Evolutionary conservation across 2,888 invertebrate species (phyloP).

Genomic region (Callinectes sapidus): DNA sequence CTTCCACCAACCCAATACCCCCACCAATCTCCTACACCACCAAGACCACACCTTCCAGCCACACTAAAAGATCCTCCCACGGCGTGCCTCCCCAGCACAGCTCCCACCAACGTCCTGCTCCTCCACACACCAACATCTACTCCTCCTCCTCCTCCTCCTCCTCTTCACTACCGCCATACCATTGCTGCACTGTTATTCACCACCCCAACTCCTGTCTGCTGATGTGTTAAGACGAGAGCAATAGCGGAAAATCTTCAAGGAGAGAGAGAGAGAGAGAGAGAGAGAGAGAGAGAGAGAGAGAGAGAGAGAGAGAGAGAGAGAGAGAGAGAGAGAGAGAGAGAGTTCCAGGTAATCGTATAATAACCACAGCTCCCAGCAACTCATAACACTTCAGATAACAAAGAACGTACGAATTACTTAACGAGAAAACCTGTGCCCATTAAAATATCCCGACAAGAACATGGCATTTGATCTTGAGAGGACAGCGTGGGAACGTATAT

Average conservation of each 20-base stretch:
- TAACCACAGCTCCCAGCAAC: not conserved
- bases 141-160: not conserved
- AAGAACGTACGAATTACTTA: not conserved
- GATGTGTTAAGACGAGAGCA: too few relatives aligned
- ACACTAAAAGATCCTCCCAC: not conserved
- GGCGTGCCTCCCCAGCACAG: not conserved
- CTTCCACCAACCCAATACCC: not conserved
- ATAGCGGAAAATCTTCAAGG: too few relatives aligned
- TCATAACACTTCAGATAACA: not conserved
- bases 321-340: constrained; percentile 31
- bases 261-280: too few relatives aligned
- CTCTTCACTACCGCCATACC: not conserved
- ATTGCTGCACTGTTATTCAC: not conserved
- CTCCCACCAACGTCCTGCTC: not conserved
- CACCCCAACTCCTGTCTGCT: not conserved
- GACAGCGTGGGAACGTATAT: not conserved
- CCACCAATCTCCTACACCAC: not conserved
- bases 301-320: constrained; percentile 37
- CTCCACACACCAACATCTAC: not conserved
- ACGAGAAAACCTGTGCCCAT: not conserved
- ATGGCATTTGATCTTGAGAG: too few relatives aligned
- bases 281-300: constrained; percentile 22
- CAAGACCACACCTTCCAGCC: not conserved
- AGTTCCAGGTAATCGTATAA: too few relatives aligned
- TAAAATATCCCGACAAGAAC: too few relatives aligned